Evolutionary conservation across 2,888 invertebrate species (phyloP), one percentile per base, ranked within the genome.

Genomic region (Agonopterix alstromeriana): DNA sequence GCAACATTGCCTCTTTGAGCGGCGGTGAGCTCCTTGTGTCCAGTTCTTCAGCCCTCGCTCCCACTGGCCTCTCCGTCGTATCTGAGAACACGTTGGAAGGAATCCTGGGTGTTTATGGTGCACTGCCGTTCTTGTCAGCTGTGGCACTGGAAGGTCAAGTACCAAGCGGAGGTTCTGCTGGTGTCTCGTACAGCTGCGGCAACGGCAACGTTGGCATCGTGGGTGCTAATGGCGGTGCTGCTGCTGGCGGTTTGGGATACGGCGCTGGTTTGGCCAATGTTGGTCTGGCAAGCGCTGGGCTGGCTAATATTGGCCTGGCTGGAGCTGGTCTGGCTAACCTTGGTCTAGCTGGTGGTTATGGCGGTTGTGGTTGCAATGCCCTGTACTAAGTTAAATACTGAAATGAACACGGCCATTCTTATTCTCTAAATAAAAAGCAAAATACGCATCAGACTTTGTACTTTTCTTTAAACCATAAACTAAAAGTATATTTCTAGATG

Each of bases 101-200:
- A 0, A 36, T 52, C 10, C 9, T 71, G 1, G 3, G 48, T 0
- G 56, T 67, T 0, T 50, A 48, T 8, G 71, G 71, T 1, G 53
- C 61, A 17, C 47, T 66, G 35, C 68, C 72, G 0, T 64, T 67
- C 57, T 48, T 67, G 7, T 59, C 58, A 27, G 59, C 65, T 14
- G 63, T 69, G 27, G 54, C 58, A 8, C 46, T 69, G 7, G 63
- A 64, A 46, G 66, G 65, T 3, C 54, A 56, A 3, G 40, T 76
- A 8, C 70, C 73, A 0, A 60, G 65, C 3, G 51, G 47, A 14
- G 78, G 78, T 0, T 55, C 63, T 35, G 77, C 70, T 12, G 56
- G 63, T 0, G 70, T 74, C 0, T 56, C 68, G 8, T 77, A 75
- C 35, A 66, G 70, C 2, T 73, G 73, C 48, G 77, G 77, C 0